These are phyloP conservation scores for Leucoraja ocellata DNA, from an alignment of 2,797 vertebrate species.

Conservation along the genomic window DNA sequence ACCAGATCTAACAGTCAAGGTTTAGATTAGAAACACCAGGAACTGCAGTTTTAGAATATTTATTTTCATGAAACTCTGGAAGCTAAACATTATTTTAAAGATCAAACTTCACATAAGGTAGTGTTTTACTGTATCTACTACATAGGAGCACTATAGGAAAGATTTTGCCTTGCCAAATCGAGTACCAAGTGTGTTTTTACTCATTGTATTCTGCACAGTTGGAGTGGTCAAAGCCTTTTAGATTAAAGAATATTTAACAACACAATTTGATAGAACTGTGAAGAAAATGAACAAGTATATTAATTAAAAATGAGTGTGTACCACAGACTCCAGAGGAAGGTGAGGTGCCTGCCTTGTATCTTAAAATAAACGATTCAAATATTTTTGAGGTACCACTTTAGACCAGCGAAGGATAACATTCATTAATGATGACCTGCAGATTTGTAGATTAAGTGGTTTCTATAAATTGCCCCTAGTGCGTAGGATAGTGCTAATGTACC, in stretches of 20 bases:
- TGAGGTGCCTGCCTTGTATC: background rate
- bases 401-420: background rate
- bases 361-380: no score
- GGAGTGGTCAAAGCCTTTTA: background rate
- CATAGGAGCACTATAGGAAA: background rate
- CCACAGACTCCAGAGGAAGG: background rate
- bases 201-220: background rate
- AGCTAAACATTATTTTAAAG: no score
- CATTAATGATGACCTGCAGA: no score
- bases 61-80: no score
- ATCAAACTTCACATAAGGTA: no score
- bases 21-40: no score
- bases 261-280: background rate
- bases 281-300: background rate
- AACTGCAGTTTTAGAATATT: no score
- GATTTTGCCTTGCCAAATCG: background rate
- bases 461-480: no score
- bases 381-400: background rate
- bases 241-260: background rate
- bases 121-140: no score
- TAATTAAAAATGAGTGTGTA: background rate
- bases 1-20: no score
- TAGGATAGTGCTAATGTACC: no score
- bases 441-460: no score
- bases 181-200: background rate